phyloP scores from a whole-genome alignment of 1,140 invertebrate genomes.

The Lasaia peninsularis region DNA sequence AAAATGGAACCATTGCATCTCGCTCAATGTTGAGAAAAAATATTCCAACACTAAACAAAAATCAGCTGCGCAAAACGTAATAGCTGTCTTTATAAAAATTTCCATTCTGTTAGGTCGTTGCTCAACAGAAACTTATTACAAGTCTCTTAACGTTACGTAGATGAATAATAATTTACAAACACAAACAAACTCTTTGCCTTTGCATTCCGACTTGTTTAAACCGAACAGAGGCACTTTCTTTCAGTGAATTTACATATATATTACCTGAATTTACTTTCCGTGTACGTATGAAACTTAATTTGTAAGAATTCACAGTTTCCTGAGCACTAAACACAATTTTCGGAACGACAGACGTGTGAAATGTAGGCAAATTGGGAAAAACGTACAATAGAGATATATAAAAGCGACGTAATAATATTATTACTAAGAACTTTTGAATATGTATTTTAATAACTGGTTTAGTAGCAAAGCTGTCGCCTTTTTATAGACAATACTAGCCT shows the following conservation, averaged over 20 bases:
- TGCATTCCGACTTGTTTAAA: slow-evolving; percentile 1
- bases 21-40: too few relatives aligned
- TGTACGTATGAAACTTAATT: slow-evolving; percentile 10
- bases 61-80: too few relatives aligned
- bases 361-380: not conserved
- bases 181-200: slow-evolving; percentile 1
- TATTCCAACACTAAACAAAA: not conserved
- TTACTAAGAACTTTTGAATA: too few relatives aligned
- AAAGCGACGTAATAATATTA: too few relatives aligned
- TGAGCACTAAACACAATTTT: slow-evolving; percentile 7
- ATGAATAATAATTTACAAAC: slow-evolving; percentile 3
- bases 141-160: not conserved
- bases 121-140: not conserved
- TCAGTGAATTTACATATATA: slow-evolving; percentile 6
- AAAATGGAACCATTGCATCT: too few relatives aligned
- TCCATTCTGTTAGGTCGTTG: too few relatives aligned
- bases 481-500: too few relatives aligned
- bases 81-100: too few relatives aligned
- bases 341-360: not conserved
- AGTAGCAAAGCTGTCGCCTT: too few relatives aligned
- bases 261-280: not conserved
- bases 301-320: not conserved
- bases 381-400: too few relatives aligned
- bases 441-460: too few relatives aligned
- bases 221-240: slow-evolving; percentile 8